Evolutionary conservation across 2,888 invertebrate genomes (phyloP), one percentile per base, ranked within the genome.

Genomic region (Sminthurinus aureus): DNA sequence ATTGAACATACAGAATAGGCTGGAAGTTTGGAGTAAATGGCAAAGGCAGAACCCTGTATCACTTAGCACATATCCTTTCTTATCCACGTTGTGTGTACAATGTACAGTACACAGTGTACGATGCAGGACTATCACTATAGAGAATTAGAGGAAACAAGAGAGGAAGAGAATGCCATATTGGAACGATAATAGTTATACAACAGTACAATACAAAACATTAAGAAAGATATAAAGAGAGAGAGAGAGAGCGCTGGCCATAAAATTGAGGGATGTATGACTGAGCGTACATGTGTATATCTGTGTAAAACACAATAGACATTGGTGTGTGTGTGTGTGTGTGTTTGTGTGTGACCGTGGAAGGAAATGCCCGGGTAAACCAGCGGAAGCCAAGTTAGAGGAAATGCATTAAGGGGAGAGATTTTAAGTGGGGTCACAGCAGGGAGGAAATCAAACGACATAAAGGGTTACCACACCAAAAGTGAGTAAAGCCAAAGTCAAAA

Each of bases 371-470:
- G 87, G 86, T 87, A 88, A 83, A 88, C 87, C 87, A 88, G 81
- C 86, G 87, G 88, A 87, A 87, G 86, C 85, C 84, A 84, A 84
- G 79, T 83, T 85, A 84, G 85, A 84, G 88, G 87, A 88, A 88
- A 86, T 88, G 87, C 88, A 88, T 88, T 88, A 87, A 84, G 84
- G 84, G 85, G 84, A 86, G 84, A 84, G 84, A 84, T 84, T 85
- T 84, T 86, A 87, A 88, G 87, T 87, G 83, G 87, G 88, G 87
- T 88, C 88, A 87, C 88, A 88, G 88, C 87, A 86, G 88, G 88
- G 87, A 85, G 83, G 84, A 87, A 86, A 86, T 88, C 87, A 88
- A 86, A 78, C 77, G 78, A 81, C 81, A 84, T 81, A 76, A 81
- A 81, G 84, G 84, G 81, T 81, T 78, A 84, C 69, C 71, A 81